phyloP scores from a whole-genome alignment of 1,140 invertebrate species.

The Tetramorium alpestre region DNA sequence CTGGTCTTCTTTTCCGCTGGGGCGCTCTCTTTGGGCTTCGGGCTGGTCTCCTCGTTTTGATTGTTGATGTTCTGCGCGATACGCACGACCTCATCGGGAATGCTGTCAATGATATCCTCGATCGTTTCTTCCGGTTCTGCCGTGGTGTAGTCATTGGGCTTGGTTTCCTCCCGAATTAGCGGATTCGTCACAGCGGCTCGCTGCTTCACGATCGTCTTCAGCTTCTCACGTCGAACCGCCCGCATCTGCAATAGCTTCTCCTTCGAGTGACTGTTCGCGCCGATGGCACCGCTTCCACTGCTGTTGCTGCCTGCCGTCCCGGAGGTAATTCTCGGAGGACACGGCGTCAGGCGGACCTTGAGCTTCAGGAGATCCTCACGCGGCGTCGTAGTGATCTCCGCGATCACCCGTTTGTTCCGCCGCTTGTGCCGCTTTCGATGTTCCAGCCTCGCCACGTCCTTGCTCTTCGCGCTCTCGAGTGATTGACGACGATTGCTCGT shows the following conservation, averaged over 20 bases:
- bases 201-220: constrained; percentile 71
- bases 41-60: constrained; percentile 3
- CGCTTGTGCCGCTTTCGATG: constrained; percentile 81
- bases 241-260: constrained; percentile 79
- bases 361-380: constrained; percentile 81
- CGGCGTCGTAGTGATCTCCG: constrained; percentile 82
- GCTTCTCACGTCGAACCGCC: constrained; percentile 77
- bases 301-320: constrained; percentile 15
- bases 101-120: constrained; percentile 80
- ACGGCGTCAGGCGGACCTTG: constrained; percentile 81
- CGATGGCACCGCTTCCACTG: not conserved
- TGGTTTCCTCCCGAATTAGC: constrained; percentile 46
- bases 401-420: constrained; percentile 82
- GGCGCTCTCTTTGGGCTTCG: not conserved
- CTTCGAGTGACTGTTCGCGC: constrained; percentile 68
- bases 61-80: constrained; percentile 71
- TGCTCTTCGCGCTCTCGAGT: constrained; percentile 65
- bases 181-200: constrained; percentile 8
- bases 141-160: constrained; percentile 17
- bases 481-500: constrained; percentile 22
- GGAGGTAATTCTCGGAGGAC: constrained; percentile 78
- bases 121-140: constrained; percentile 73
- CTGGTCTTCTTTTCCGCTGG: not conserved
- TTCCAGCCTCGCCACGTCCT: constrained; percentile 75
- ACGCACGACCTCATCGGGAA: constrained; percentile 79